Base-by-base conservation (phyloP, 2,888 invertebrate genomes). In the Eupithecia centaureata region DNA sequence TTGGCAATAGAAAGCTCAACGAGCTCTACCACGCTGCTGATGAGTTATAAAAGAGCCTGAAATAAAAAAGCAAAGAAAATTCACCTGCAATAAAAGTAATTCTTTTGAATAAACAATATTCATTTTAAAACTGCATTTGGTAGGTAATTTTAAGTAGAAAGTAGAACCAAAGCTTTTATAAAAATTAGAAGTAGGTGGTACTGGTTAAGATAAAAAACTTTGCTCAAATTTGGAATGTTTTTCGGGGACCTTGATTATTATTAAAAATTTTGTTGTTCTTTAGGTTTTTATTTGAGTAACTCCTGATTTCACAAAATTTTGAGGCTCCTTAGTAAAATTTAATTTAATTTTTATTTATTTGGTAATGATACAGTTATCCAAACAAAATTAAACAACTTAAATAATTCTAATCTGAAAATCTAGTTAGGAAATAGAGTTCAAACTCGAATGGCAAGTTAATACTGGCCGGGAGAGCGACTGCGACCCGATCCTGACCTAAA, bases 401-500 rank as follows among this genome's bases (percentile, higher is more conserved):
- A 5, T 7, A 15, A 52, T 25, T 2, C 15, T 27, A 15, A n/a
- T 25, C 13, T 12, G 33, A 56, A 33, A 57, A 33, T 33, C 27
- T 15, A 8, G 33, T 10, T 7, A 25, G 2, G 7, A 3, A 30
- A 51, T 63, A 68, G 52, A 51, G 67, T 61, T 60, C 8, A 64
- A 35, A 68, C 62, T 63, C 33, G 28, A 58, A 28, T 62, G 47
- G 22, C 32, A 32, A 8, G 5, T 51, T 28, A 4, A 22, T 22
- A 22, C 28, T 22, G 52, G 63, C 62, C 73, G 65, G 70, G 73
- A 57, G 25, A 27, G 52, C 52, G 76, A 75, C 72, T 74, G 76
- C 76, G 80, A 76, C 80, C 79, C 71, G 68, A 70, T 72, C 76
- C 74, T 81, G 82, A 82, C 82, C 82, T 76, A 79, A 78, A 78